Evolutionary conservation across 2,113 vertebrate genomes (phyloP).

Genomic region (Nanorana parkeri): DNA sequence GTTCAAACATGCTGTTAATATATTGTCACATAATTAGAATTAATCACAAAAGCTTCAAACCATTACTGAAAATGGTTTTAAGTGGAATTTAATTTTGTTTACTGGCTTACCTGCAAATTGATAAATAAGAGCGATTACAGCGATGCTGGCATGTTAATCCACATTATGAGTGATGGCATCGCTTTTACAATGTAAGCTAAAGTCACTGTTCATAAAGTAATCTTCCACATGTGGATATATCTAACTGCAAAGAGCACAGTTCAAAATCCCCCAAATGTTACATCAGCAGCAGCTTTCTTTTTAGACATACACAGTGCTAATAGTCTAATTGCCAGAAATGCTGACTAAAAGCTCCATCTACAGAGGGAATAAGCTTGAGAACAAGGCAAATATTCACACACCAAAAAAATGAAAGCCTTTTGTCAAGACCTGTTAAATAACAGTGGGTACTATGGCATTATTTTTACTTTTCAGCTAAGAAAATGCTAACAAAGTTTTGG

Average conservation of each 20-base stretch:
- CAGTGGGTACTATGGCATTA: too few relatives aligned
- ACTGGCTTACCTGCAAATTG: constrained; percentile 21
- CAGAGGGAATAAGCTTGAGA: background rate
- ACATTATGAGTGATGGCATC: background rate
- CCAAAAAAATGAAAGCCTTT: too few relatives aligned
- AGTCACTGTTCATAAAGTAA: background rate
- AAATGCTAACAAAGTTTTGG: too few relatives aligned
- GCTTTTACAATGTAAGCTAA: background rate
- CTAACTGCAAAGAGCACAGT: background rate
- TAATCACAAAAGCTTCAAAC: background rate
- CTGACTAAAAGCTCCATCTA: constrained; percentile 26
- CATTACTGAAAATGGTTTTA: background rate
- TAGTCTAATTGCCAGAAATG: background rate
- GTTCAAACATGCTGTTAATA: background rate
- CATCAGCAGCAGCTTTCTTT: constrained; percentile 17
- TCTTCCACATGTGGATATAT: background rate
- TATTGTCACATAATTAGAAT: background rate
- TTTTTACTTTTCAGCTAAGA: too few relatives aligned
- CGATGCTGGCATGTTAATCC: constrained; percentile 17
- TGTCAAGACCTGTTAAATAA: too few relatives aligned
- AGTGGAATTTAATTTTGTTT: background rate
- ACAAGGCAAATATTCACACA: too few relatives aligned
- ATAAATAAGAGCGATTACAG: constrained; percentile 12
- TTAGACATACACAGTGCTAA: background rate
- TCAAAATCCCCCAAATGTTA: constrained; percentile 1